Conservation (phyloP, 2,113 vertebrate species). For the Actenoides lindsayi region DNA sequence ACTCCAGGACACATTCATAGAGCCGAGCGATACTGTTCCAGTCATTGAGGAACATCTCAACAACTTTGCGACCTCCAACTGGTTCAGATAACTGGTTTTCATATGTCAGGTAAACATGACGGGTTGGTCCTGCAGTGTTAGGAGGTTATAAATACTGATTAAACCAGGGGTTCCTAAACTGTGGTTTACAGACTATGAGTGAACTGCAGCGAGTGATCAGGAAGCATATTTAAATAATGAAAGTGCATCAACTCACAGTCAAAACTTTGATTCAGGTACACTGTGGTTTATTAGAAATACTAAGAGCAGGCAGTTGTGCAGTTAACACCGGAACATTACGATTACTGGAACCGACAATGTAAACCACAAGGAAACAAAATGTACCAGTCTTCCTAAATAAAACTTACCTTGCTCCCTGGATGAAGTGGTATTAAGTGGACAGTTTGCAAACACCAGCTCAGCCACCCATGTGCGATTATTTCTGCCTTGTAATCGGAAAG, state of each 20-base stretch:
- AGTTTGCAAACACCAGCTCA: constrained; percentile 95
- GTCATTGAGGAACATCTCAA: constrained; percentile 98
- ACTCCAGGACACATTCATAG: constrained; percentile 96
- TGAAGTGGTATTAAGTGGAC: constrained; percentile 92
- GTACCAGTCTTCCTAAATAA: not conserved
- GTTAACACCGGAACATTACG: not conserved
- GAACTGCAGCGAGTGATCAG: not conserved
- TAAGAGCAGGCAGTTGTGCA: not conserved
- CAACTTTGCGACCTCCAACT: constrained; percentile 94
- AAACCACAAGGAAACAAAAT: not conserved
- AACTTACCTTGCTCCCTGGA: constrained; percentile 92
- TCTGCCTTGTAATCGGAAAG: constrained; percentile 96
- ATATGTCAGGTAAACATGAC: constrained; percentile 95
- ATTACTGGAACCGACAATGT: not conserved
- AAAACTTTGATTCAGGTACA: not conserved
- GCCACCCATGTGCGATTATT: constrained; percentile 99
- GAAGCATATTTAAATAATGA: not conserved
- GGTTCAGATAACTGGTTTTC: constrained; percentile 96
- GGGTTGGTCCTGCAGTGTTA: constrained; percentile 83
- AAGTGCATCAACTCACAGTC: not conserved
- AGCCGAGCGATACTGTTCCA: constrained; percentile 95
- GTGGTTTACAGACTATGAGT: not conserved
- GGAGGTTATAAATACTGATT: not conserved
- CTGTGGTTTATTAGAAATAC: not conserved
- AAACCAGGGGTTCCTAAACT: not conserved